Conservation (phyloP, 23 tunicate species). For the Halocynthia aurantium region DNA sequence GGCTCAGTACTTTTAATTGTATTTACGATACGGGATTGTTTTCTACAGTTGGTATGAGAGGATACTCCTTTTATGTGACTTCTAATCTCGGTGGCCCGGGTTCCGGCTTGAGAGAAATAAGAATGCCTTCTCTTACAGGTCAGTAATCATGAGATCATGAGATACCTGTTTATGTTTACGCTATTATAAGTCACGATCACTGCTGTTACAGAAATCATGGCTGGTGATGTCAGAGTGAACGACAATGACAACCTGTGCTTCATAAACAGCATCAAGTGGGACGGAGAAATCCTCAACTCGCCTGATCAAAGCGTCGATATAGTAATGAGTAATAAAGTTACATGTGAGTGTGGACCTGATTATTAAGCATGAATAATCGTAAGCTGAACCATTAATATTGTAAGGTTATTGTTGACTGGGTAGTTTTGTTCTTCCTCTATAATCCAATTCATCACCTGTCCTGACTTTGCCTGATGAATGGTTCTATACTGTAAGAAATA, state of each 20-base stretch:
- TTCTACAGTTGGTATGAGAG: not conserved
- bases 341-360: not conserved
- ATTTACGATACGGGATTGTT: not conserved
- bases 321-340: slow-evolving; percentile 10
- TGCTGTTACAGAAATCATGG: slow-evolving; percentile 42
- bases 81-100: not conserved
- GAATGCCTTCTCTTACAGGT: slow-evolving; percentile 65
- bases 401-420: too few species aligned
- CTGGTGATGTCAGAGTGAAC: slow-evolving; percentile 43
- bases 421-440: too few species aligned
- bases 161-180: not conserved
- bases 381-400: too few species aligned
- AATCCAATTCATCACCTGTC: too few species aligned
- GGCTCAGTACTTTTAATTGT: too few species aligned
- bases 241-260: slow-evolving; percentile 41
- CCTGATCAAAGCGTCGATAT: slow-evolving; percentile 8
- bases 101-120: slow-evolving; percentile 16
- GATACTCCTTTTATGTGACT: slow-evolving; percentile 17
- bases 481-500: too few species aligned
- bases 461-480: too few species aligned
- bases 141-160: not conserved
- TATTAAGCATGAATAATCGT: too few species aligned
- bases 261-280: slow-evolving; percentile 53
- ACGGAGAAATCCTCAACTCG: slow-evolving; percentile 31
- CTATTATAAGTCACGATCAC: not conserved